Base-by-base conservation (phyloP, 2,888 invertebrate species). In the Megaustenia siamemsis region DNA sequence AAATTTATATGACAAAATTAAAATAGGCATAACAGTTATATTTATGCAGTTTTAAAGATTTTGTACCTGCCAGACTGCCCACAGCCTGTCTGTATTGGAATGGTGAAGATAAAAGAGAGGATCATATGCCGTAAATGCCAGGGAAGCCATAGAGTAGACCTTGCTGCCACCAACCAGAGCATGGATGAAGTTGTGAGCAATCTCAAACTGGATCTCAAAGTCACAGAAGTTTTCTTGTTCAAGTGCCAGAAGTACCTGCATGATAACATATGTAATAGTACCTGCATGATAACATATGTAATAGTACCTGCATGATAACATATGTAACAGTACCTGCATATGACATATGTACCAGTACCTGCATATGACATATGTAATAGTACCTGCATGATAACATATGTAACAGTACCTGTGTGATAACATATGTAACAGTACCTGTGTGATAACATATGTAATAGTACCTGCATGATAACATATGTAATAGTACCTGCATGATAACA, bases 81-180 rank as follows among this genome's bases (percentile, higher is more conserved):
- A 32, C 28, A 63, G 10, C 28, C 63, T 63, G 28, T 63, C 63
- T 4, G 63, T 63, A 12, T 63, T 63, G 12, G 77, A 53, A 35
- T 77, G 77, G 21, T 77, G 77, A 0, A 77, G 77, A n/a, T 43
- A 53, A 21, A 77, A 77, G 4, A 77, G 4, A 0, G 88, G 88
- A 43, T 88, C 88, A 56, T 86, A 88, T 3, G 88, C 86, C 2
- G 88, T 86, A 66, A 32, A 77, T 38, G 10, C 15, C 3, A 77
- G 56, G 4, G 77, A 77, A 38, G 77, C 53, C 77, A 77, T 56
- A 35, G 77, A 77, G 60, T 38, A 77, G 4, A 1, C 1, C 24
- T 77, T 15, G 60, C 18, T 56, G 4, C 77, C 77, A 32, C 77
- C 77, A 15, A 77, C 38, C 35, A 56, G 77, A 1, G 77, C 77